Evolutionary conservation across 2,113 vertebrate species (phyloP).

Genomic region (Oxygymnocypris stewartii): DNA sequence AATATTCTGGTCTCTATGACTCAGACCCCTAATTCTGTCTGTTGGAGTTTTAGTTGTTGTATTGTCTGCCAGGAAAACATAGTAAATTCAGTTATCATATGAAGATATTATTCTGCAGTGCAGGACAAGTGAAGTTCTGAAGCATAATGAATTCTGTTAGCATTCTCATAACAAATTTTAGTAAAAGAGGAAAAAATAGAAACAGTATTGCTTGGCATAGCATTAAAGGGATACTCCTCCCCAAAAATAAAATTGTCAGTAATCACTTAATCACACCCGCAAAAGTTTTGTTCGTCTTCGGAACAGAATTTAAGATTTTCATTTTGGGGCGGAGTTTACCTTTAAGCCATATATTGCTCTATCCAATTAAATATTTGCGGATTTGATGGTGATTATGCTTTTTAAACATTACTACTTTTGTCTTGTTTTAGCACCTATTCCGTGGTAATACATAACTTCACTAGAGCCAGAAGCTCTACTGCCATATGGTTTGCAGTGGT

Average conservation of each 20-base stretch:
- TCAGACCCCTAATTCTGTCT: background rate
- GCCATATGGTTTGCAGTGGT: slow-evolving; percentile 72
- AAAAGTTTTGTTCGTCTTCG: no score
- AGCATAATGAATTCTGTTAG: background rate
- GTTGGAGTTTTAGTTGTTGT: background rate
- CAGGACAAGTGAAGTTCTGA: background rate
- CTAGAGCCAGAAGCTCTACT: slow-evolving; percentile 59
- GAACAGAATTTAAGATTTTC: no score
- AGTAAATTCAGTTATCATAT: background rate
- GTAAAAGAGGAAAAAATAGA: background rate
- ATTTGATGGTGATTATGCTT: background rate
- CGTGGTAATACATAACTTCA: slow-evolving; percentile 56
- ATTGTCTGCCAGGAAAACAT: background rate
- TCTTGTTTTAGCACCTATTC: slow-evolving; percentile 6
- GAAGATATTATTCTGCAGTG: background rate
- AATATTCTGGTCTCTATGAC: background rate
- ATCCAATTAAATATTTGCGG: background rate
- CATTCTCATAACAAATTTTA: background rate
- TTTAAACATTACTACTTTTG: slow-evolving; percentile 1
- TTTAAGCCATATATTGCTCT: background rate
- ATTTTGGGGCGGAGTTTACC: no score
- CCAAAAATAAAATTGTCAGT: no score
- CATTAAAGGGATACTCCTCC: background rate
- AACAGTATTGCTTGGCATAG: background rate
- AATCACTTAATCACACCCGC: no score